Percentiles rank a stretch among this genome's conserved stretches.
Evolutionary conservation across 2,797 vertebrate genomes (phyloP).

Genomic region (Eulemur coronatus): DNA sequence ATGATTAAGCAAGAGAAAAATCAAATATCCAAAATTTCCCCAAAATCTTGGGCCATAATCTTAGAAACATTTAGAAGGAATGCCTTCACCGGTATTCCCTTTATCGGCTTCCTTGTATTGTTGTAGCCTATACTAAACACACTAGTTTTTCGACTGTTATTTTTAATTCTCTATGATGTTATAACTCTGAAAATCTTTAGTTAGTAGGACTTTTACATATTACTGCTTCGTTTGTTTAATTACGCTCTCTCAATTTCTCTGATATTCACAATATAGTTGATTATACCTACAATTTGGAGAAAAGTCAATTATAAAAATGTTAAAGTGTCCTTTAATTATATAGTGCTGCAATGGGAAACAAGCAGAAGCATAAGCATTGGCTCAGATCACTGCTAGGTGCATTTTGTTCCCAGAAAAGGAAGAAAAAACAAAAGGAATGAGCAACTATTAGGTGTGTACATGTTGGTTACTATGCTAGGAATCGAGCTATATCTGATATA

Average conservation of each 20-base stretch:
- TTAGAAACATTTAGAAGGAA: background rate
- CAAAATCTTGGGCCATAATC: background rate
- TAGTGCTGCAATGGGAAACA: background rate
- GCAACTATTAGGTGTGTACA: background rate
- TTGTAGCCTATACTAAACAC: background rate
- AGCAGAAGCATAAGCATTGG: background rate
- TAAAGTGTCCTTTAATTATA: background rate
- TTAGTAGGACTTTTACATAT: background rate
- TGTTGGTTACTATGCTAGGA: background rate
- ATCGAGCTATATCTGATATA: background rate
- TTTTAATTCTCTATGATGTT: constrained; percentile 35
- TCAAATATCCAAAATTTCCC: background rate
- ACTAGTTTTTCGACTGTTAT: background rate
- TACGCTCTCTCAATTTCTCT: background rate
- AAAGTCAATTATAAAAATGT: background rate
- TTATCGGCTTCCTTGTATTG: background rate
- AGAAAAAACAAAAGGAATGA: constrained; percentile 10
- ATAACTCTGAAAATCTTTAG: constrained; percentile 20
- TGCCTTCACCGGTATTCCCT: background rate
- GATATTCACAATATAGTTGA: background rate
- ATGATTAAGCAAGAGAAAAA: background rate
- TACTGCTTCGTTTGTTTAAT: background rate
- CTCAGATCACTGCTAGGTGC: background rate
- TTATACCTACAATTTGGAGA: background rate
- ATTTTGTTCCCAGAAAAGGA: background rate